A percentile compares a stretch with the other conserved stretches of the same genome.
These are phyloP conservation scores for Geophilus truncorum DNA, from an alignment of 2,888 invertebrate species.

Conservation along the genomic window DNA sequence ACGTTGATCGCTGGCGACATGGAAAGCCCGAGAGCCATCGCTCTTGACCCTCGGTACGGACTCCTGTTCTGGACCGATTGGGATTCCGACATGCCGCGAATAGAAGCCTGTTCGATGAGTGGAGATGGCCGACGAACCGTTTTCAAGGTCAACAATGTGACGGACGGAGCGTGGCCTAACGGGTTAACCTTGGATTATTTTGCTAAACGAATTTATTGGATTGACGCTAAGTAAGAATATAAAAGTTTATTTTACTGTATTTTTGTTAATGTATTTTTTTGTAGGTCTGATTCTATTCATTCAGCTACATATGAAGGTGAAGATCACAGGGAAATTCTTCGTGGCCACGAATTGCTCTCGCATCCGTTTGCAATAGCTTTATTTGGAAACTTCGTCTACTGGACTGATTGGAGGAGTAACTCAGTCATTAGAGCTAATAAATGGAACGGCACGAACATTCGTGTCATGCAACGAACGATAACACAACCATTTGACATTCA, in stretches of 20 bases:
- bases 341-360: slow-evolving; percentile 67
- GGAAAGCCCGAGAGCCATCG: slow-evolving; percentile 77
- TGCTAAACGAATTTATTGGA: slow-evolving; percentile 71
- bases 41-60: slow-evolving; percentile 71
- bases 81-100: slow-evolving; percentile 66
- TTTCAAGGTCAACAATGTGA: slow-evolving; percentile 56
- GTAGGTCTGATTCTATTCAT: slow-evolving; percentile 79
- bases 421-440: slow-evolving; percentile 78
- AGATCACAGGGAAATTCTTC: slow-evolving; percentile 64
- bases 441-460: slow-evolving; percentile 72
- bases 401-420: slow-evolving; percentile 90
- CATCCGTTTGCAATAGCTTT: slow-evolving; percentile 86
- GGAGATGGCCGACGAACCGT: slow-evolving; percentile 62
- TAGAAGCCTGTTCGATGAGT: slow-evolving; percentile 75
- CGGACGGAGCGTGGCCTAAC: slow-evolving; percentile 75
- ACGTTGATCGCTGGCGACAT: slow-evolving; percentile 74
- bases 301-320: slow-evolving; percentile 73
- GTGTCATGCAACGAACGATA: slow-evolving; percentile 71
- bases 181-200: slow-evolving; percentile 74
- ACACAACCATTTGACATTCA: slow-evolving; percentile 89
- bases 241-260: slow-evolving; percentile 8
- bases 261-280: no score
- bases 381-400: slow-evolving; percentile 81
- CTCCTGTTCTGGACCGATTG: slow-evolving; percentile 84
- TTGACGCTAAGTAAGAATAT: slow-evolving; percentile 62